Conservation (phyloP, 1,140 invertebrate species). For the Papilio dardanus region DNA sequence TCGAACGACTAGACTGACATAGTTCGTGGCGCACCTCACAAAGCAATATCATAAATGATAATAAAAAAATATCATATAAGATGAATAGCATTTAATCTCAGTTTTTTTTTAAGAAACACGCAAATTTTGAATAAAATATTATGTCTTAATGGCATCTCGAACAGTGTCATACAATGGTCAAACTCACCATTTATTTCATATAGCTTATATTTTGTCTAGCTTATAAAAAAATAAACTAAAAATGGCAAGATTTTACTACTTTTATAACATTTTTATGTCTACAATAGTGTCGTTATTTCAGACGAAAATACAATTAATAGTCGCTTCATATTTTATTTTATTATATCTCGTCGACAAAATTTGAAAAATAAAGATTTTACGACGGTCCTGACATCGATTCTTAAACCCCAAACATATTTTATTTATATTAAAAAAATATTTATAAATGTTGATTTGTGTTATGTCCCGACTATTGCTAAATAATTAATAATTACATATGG, state of each 20-base stretch:
- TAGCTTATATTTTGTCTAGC: background rate
- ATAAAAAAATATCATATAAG: background rate
- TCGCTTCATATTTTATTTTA: background rate
- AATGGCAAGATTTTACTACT: conserved; percentile 6
- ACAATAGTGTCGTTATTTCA: background rate
- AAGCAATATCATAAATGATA: conserved; percentile 30
- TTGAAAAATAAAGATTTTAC: background rate
- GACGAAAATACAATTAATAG: background rate
- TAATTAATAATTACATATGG: too few species aligned
- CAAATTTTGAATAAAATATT: background rate
- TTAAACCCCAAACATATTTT: background rate
- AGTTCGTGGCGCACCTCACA: conserved; percentile 35
- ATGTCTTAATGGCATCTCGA: background rate
- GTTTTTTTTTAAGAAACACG: background rate
- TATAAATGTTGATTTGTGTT: background rate
- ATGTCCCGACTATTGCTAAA: background rate
- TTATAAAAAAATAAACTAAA: background rate
- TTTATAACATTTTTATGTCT: background rate
- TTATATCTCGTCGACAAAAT: background rate
- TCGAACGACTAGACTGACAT: conserved; percentile 41
- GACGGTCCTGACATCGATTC: background rate
- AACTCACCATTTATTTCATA: background rate
- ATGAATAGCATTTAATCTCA: background rate
- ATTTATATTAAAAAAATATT: background rate
- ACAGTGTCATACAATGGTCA: conserved; percentile 16